Conservation (phyloP, 1,140 invertebrate species). For the Calephelis virginiensis region DNA sequence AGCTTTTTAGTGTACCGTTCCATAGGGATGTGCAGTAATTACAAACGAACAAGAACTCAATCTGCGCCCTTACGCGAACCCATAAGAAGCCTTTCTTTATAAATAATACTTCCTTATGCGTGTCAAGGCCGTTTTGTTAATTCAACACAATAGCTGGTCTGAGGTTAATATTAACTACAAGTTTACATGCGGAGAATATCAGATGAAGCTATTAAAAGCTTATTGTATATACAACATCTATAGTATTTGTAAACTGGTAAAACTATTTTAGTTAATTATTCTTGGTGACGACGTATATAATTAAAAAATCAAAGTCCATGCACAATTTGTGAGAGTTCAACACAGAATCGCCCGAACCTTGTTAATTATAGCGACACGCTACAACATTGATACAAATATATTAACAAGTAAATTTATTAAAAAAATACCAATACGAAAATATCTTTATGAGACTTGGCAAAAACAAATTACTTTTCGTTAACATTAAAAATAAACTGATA, state of each 20-base stretch:
- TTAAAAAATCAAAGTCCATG: too few relatives aligned
- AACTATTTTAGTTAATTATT: not conserved
- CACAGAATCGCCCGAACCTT: too few relatives aligned
- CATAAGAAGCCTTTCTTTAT: slow-evolving; percentile 13
- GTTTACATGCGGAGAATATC: not conserved
- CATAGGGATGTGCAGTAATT: too few relatives aligned
- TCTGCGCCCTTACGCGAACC: not conserved
- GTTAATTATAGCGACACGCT: too few relatives aligned
- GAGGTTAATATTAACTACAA: slow-evolving; percentile 7
- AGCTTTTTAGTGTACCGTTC: too few relatives aligned
- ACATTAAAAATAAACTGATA: too few relatives aligned
- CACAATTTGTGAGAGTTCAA: too few relatives aligned
- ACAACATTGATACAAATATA: too few relatives aligned
- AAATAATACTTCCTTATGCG: slow-evolving; percentile 12
- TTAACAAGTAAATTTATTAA: too few relatives aligned
- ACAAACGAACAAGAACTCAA: slow-evolving; percentile 1
- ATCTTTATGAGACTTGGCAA: too few relatives aligned
- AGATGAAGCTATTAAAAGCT: not conserved
- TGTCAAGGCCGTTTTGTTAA: slow-evolving; percentile 6
- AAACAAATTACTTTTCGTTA: too few relatives aligned
- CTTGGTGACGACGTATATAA: not conserved
- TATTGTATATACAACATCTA: not conserved
- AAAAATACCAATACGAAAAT: too few relatives aligned
- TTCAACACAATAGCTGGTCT: not conserved
- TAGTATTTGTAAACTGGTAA: not conserved